A percentile compares a stretch with the other conserved stretches of the same genome.
Evolutionary conservation across 2,888 invertebrate genomes (phyloP).

Genomic region (Eucera pruinosa): DNA sequence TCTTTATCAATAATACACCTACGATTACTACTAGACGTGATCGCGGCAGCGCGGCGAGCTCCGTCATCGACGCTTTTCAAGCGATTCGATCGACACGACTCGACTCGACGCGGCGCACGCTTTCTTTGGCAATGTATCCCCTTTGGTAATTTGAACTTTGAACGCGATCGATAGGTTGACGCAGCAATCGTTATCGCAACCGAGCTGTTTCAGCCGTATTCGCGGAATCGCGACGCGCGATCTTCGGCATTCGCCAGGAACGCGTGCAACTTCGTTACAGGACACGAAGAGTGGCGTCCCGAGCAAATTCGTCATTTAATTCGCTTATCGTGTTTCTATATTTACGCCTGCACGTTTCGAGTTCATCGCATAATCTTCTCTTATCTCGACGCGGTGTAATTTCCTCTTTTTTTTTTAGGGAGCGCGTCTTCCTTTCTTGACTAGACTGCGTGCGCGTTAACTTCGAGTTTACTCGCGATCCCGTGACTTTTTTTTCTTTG

Average conservation of each 20-base stretch:
- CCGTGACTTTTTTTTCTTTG: neutral
- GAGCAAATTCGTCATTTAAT: conserved; percentile 28
- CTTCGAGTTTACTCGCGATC: neutral
- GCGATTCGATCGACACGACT: neutral
- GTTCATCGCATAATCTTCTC: conserved; percentile 38
- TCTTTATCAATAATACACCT: neutral
- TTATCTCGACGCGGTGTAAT: conserved; percentile 54
- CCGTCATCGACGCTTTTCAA: neutral
- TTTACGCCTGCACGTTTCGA: conserved; percentile 51
- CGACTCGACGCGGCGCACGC: too few relatives aligned
- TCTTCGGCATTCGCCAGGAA: neutral
- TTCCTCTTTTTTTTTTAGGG: conserved; percentile 37
- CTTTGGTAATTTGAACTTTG: conserved; percentile 14
- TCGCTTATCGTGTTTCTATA: conserved; percentile 52
- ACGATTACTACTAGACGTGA: neutral
- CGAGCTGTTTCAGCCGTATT: too few relatives aligned
- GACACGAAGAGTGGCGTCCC: neutral
- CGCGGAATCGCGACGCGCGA: too few relatives aligned
- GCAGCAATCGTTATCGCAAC: too few relatives aligned
- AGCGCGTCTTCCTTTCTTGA: conserved; percentile 51
- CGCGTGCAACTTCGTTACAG: neutral
- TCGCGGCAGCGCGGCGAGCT: too few relatives aligned
- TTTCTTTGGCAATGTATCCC: conserved; percentile 15
- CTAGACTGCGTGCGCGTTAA: conserved; percentile 58
- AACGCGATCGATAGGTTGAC: neutral